Base-by-base conservation (phyloP, 2,888 invertebrate genomes). In the Eulithis prunata region DNA sequence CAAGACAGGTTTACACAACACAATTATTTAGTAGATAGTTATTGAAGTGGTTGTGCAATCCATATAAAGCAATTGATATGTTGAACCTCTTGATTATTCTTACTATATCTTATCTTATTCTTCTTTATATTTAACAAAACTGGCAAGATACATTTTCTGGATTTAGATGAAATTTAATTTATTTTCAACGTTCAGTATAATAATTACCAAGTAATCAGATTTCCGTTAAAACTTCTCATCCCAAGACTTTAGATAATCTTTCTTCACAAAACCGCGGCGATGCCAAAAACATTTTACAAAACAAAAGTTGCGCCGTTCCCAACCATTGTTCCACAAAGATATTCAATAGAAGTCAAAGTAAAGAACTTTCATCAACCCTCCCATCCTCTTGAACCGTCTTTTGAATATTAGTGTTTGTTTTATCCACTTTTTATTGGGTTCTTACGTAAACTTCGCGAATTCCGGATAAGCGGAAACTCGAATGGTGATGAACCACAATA, bases 391-490 rank as follows among this genome's bases (percentile, higher is more conserved):
- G 55, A 53, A 61, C 60, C 55, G 45, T 13, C 21, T 58, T 58
- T 66, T 41, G 41, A 52, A 60, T 54, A 64, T 59, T 47, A 60
- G 55, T 64, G 64, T 64, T 64, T 56, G 64, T 60, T 65, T 55
- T 61, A 65, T 65, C 53, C 57, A 61, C 60, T 65, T 60, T 65
- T 65, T 53, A 61, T 61, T 57, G 53, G 47, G 45, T 61, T 57
- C 52, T 60, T 61, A 61, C 52, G 12, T 5, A 28, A 65, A 61
- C 57, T 65, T 65, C 57, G 60, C 5, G 45, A 46, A 59, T 60
- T 45, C 38, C 11, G 45, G 47, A 52, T 53, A 41, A 58, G 58
- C 58, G 51, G 41, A 58, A 43, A 43, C 58, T 59, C 28, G 21
- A 57, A 57, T 14, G 47, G 51, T 52, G 58, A 59, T 52, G 2